These are phyloP conservation scores for Darevskia nairensis DNA, from an alignment of 2,797 vertebrate species.

Conservation along the genomic window DNA sequence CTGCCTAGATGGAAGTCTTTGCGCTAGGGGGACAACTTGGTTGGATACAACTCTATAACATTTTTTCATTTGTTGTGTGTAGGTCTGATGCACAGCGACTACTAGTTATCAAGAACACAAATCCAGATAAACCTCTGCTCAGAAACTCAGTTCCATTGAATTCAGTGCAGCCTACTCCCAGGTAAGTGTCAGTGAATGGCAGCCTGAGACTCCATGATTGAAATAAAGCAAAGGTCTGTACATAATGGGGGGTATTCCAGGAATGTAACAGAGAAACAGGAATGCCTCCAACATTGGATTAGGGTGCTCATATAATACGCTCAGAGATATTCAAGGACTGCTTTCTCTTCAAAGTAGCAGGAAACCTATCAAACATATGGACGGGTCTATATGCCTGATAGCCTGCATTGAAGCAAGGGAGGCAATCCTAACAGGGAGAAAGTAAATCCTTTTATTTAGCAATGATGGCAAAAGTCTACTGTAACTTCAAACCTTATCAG, in stretches of 20 bases:
- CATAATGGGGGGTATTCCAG: neutral
- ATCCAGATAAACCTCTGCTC: too few species aligned
- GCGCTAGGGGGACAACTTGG: too few species aligned
- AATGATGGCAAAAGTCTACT: neutral
- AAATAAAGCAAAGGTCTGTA: neutral
- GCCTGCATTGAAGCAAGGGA: neutral
- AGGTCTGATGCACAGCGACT: too few species aligned
- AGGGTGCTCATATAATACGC: neutral
- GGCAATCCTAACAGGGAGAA: neutral
- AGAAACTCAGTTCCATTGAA: too few species aligned
- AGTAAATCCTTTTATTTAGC: slow-evolving; percentile 17
- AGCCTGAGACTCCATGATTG: too few species aligned
- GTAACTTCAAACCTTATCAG: slow-evolving; percentile 31
- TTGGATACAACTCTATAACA: too few species aligned
- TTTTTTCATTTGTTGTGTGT: too few species aligned
- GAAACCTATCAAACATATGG: neutral
- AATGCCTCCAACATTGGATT: neutral
- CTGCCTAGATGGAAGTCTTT: too few species aligned
- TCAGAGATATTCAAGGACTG: neutral
- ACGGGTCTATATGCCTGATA: neutral
- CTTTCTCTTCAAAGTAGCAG: neutral
- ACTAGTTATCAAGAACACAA: too few species aligned
- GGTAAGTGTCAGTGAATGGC: too few species aligned
- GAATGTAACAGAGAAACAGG: slow-evolving; percentile 4
- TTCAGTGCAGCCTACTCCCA: too few species aligned